Evolutionary conservation across 1,140 invertebrate species (phyloP).

Genomic region (Euglossa dilemma): DNA sequence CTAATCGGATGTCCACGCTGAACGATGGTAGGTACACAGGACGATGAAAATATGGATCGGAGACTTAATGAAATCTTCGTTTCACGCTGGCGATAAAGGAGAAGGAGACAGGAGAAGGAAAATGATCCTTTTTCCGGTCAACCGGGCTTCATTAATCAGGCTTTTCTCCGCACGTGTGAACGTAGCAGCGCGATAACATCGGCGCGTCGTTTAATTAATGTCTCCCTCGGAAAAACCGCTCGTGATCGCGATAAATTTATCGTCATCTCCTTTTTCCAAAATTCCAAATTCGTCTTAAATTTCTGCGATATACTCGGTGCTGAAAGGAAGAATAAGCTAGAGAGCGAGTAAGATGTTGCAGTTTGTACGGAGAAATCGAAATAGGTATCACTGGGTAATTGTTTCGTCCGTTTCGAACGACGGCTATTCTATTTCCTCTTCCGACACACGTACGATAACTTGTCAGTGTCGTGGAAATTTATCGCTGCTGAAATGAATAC

Average conservation of each 20-base stretch:
- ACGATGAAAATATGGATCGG: not conserved
- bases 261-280: not conserved
- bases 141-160: conserved; percentile 66
- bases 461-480: conserved; percentile 11
- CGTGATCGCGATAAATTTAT: conserved; percentile 60
- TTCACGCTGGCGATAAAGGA: not conserved
- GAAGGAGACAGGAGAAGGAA: conserved; percentile 40
- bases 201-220: conserved; percentile 70
- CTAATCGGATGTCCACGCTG: not conserved
- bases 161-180: conserved; percentile 66
- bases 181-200: conserved; percentile 60
- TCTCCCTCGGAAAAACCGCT: conserved; percentile 62
- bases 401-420: not conserved
- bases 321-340: not conserved
- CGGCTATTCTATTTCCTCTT: not conserved
- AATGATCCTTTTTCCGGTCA: conserved; percentile 48
- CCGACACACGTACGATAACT: not conserved
- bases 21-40: not conserved
- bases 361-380: not conserved
- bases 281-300: not conserved
- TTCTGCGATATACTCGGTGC: not conserved
- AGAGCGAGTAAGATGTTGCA: not conserved
- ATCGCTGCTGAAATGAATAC: conserved; percentile 22
- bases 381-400: conserved; percentile 5
- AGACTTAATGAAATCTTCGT: conserved; percentile 32